These are phyloP conservation scores for Diceros bicornis DNA, from an alignment of 2,797 vertebrate genomes.

Conservation along the genomic window DNA sequence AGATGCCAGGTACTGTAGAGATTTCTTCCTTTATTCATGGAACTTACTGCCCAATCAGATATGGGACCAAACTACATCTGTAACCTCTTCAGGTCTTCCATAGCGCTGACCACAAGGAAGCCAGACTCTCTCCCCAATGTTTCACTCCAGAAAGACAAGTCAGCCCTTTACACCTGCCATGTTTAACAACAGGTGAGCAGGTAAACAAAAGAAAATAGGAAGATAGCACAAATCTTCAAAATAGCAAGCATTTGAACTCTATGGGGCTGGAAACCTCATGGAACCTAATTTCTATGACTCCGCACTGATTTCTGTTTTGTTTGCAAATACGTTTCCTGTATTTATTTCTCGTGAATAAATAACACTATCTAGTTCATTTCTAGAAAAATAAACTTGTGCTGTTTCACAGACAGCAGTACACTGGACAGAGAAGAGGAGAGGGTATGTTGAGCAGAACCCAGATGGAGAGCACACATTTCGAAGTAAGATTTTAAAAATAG, in stretches of 20 bases:
- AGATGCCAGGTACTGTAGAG: not conserved
- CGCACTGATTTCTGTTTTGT: not conserved
- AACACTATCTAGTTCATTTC: not conserved
- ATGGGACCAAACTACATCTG: not conserved
- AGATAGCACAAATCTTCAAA: not conserved
- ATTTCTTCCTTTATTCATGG: not conserved
- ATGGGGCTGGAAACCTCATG: not conserved
- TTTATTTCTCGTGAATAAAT: constrained; percentile 35
- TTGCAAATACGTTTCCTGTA: not conserved
- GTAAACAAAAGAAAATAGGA: not conserved
- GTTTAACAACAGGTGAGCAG: not conserved
- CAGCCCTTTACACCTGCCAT: not conserved
- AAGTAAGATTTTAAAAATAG: constrained; percentile 20
- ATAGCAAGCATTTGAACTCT: not conserved
- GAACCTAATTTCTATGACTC: not conserved
- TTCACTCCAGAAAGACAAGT: not conserved
- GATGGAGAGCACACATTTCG: not conserved
- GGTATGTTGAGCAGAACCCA: not conserved
- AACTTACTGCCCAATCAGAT: not conserved
- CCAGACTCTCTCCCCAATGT: not conserved
- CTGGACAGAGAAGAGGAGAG: not conserved
- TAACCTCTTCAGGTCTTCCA: not conserved
- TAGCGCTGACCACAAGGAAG: not conserved
- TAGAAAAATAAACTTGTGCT: not conserved
- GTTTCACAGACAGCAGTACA: not conserved